These are phyloP conservation scores for Pantelozetes paolii DNA, from an alignment of 2,888 invertebrate species.

Conservation along the genomic window DNA sequence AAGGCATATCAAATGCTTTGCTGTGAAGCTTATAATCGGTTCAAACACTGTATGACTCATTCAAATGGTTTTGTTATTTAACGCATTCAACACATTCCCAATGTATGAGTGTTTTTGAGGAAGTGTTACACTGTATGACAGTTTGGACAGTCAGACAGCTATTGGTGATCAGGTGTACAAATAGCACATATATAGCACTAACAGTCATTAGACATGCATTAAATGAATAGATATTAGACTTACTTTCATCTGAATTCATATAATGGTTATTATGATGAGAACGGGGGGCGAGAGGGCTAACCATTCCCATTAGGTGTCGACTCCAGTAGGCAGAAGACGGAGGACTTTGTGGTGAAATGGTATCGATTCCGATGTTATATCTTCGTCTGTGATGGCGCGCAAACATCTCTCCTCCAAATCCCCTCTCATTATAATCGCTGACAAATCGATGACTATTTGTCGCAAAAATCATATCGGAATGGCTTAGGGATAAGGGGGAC, in stretches of 20 bases:
- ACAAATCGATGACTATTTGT: background rate
- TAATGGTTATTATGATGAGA: background rate
- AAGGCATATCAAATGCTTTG: background rate
- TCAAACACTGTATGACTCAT: slow-evolving; percentile 1
- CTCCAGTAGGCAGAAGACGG: background rate
- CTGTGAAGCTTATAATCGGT: background rate
- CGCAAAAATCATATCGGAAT: background rate
- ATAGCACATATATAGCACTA: background rate
- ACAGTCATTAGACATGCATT: background rate
- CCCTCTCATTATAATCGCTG: background rate
- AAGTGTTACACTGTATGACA: background rate
- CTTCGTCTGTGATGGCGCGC: background rate
- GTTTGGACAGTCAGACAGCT: background rate
- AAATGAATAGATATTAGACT: background rate
- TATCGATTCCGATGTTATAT: slow-evolving; percentile 7
- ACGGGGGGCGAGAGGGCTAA: background rate
- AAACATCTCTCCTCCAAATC: slow-evolving; percentile 7
- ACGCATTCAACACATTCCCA: slow-evolving; percentile 16
- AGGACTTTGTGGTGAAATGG: background rate
- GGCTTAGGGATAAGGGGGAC: slow-evolving; percentile 6
- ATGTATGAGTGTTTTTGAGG: background rate
- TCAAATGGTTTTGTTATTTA: background rate
- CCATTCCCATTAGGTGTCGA: background rate
- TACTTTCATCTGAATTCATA: background rate
- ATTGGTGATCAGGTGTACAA: slow-evolving; percentile 15